Base-by-base conservation (phyloP, 2,888 invertebrate genomes). In the Polydrusus pterygomalis region DNA sequence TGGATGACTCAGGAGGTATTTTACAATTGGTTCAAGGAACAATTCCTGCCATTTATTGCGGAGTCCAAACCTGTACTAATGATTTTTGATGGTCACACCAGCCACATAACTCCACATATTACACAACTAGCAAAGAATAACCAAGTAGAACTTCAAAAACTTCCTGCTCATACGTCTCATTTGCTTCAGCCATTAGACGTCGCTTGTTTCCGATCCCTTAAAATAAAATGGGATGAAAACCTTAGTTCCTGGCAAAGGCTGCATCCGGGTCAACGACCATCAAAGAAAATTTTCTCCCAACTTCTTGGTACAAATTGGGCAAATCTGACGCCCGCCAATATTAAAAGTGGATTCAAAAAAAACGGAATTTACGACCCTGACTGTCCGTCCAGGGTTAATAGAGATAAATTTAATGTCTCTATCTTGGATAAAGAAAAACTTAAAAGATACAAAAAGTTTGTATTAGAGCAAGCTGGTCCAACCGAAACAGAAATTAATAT, bases 1-100 rank as follows among this genome's bases (percentile, higher is more conserved):
- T 45, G 45, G 45, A 64, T 64, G 64, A 64, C 45, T 11, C 20
- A 11, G n/a, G 45, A 64, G 13, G 64, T 64, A n/a, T 64, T 64
- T 45, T 25, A 25, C 13, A 43, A 43, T 17, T 64, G 64, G 64
- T 64, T 64, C 40, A 30, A 45, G 45, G 25, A 45, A 47, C 45
- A 45, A 15, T 64, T 45, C 15, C n/a, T 45, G 17, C 38, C 60
- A 15, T 34, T 38, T 15, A 17, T 64, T 64, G 64, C 8, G 8
- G 45, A 45, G 13, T 17, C 15, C 9, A 45, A 10, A 45, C 64
- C 45, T 3, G 45, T 64, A 9, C 13, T 64, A 17, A 38, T 64
- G 25, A 64, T 64, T n/a, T 64, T 64, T 45, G 45, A 64, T 45
- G 20, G 25, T 13, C 64, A 64, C 13, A 47, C 64, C 13, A 64